Evolutionary conservation across 2,888 invertebrate genomes (phyloP), one percentile per base, ranked within the genome.

Genomic region (Plagodis pulveraria): DNA sequence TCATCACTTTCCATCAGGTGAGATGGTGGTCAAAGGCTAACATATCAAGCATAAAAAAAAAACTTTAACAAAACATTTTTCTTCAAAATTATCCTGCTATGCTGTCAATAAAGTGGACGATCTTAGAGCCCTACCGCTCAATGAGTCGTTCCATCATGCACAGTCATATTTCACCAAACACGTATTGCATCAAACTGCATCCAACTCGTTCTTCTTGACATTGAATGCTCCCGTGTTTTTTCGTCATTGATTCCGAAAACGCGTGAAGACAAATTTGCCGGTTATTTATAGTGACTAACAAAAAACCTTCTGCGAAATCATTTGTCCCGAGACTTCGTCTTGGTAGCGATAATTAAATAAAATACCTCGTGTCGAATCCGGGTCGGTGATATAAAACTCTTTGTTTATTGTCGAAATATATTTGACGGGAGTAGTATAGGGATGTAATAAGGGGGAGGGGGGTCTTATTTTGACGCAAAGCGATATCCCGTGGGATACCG

Each of bases 401-500:
- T 63, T 77, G 72, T 84, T 84, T 81, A 84, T 73, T 78, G 77
- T 62, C 71, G 63, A 50, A 65, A 52, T 65, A 67, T 67, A 63
- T 66, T 62, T 55, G 57, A 10, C 6, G 40, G 56, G n/a, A 51
- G 54, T 41, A 62, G 47, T 61, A 58, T 50, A 47, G 47, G 11
- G 6, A 7, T 11, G 34, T 11, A 53, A 42, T 32, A n/a, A 11
- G 36, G 43, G 49, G 38, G 46, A 32, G 43, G 49, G 38, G 46
- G 5, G 32, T 22, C 22, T 22, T 22, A 22, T 22, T 22, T 22
- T 22, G 22, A 22, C 22, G 22, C n/a, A 22, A 22, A 22, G 22
- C 22, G 22, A 22, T 22, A 22, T 22, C 22, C 22, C 22, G 22
- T 22, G 22, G 22, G 22, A 22, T 22, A 22, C 22, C 22, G 22